A percentile compares a stretch with the other conserved stretches of the same genome.
phyloP scores from a whole-genome alignment of 2,113 vertebrate genomes.

The Athene noctua region DNA sequence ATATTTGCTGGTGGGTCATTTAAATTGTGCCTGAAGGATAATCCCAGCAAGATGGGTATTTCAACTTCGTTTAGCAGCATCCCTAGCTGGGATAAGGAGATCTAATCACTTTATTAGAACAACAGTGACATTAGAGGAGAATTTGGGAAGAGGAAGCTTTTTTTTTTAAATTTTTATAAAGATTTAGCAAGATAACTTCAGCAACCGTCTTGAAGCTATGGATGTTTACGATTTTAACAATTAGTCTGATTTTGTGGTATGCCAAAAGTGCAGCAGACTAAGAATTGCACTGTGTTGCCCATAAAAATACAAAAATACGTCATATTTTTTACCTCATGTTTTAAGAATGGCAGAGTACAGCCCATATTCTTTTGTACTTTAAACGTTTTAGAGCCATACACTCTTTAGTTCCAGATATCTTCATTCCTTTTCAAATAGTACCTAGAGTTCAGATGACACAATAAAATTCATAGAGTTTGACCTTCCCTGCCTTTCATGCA shows the following conservation, averaged over 20 bases:
- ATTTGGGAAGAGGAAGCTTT: not conserved
- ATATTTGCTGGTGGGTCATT: conserved; percentile 63
- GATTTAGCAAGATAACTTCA: not conserved
- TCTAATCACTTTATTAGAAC: conserved; percentile 68
- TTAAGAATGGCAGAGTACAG: not conserved
- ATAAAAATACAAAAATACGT: not conserved
- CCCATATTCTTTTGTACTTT: not conserved
- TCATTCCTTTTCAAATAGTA: not conserved
- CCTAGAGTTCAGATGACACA: not conserved
- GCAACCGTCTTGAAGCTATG: not conserved
- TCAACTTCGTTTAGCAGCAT: conserved; percentile 61
- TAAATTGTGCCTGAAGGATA: conserved; percentile 62
- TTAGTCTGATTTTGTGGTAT: not conserved
- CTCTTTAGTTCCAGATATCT: not conserved
- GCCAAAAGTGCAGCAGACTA: not conserved
- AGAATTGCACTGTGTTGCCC: not conserved
- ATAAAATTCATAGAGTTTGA: not conserved
- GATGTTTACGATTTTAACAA: conserved; percentile 24
- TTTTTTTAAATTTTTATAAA: not conserved
- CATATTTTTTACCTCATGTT: not conserved
- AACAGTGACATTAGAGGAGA: conserved; percentile 49
- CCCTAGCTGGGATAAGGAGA: conserved; percentile 60
- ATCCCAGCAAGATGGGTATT: conserved; percentile 69
- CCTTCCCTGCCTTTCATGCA: not conserved
- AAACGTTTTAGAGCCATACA: not conserved